These are phyloP conservation scores for Drosophila guanche DNA, from an alignment of 1,140 invertebrate genomes.

Conservation along the genomic window DNA sequence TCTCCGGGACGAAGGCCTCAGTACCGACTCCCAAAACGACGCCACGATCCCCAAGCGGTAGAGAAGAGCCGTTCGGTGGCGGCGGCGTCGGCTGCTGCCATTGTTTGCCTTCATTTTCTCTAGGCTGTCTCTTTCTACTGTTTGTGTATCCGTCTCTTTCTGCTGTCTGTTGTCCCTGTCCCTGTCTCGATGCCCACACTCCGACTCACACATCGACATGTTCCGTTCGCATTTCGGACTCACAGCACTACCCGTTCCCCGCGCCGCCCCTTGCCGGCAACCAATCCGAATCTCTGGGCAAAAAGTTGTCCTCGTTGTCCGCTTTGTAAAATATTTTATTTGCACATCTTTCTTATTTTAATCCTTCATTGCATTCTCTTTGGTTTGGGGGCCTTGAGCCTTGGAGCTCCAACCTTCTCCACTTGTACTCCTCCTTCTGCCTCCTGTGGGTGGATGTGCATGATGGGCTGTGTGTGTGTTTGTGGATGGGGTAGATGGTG, in stretches of 20 bases:
- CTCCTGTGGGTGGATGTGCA: neutral
- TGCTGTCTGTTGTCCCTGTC: slow-evolving; percentile 3
- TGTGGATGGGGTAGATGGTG: slow-evolving; percentile 14
- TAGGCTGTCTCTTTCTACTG: neutral
- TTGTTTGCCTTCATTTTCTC: slow-evolving; percentile 36
- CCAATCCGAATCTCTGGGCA: slow-evolving; percentile 11
- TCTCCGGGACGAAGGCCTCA: neutral
- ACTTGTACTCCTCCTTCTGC: neutral
- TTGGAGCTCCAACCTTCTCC: neutral
- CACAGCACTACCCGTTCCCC: slow-evolving; percentile 17
- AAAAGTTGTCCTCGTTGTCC: slow-evolving; percentile 71
- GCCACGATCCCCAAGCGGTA: slow-evolving; percentile 33
- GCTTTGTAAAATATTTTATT: slow-evolving; percentile 78
- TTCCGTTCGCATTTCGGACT: slow-evolving; percentile 72
- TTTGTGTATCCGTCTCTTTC: neutral
- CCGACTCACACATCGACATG: slow-evolving; percentile 68
- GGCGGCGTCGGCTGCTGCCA: slow-evolving; percentile 7
- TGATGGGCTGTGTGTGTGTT: neutral
- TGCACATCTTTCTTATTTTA: slow-evolving; percentile 83
- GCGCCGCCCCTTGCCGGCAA: neutral
- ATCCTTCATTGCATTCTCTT: slow-evolving; percentile 75
- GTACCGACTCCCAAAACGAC: neutral
- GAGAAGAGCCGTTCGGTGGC: neutral
- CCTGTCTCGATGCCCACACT: slow-evolving; percentile 7
- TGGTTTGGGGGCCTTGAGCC: slow-evolving; percentile 42